Conservation (phyloP, 2,888 invertebrate genomes). For the Erebia palarica region DNA sequence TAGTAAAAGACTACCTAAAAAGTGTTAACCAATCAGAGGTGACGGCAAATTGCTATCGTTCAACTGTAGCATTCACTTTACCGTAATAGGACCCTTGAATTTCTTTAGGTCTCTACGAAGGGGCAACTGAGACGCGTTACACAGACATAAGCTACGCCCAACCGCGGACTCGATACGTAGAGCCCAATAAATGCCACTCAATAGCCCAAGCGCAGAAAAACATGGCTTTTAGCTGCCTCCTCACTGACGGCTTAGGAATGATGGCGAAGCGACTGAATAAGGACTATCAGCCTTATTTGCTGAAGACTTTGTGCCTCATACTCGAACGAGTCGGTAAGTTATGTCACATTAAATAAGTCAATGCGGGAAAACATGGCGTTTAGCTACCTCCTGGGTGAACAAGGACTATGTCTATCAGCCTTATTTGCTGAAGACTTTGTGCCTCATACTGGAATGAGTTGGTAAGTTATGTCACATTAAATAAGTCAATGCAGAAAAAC, state of each 20-base stretch:
- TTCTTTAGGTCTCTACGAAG: slow-evolving; percentile 67
- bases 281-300: slow-evolving; percentile 82
- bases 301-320: slow-evolving; percentile 86
- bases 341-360: slow-evolving; percentile 32
- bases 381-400: slow-evolving; percentile 84
- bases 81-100: background rate
- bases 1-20: too few species aligned
- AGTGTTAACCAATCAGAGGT: too few species aligned
- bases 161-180: slow-evolving; percentile 32
- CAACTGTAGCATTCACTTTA: too few species aligned
- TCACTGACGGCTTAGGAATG: slow-evolving; percentile 87
- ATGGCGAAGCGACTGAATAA: slow-evolving; percentile 79
- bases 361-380: slow-evolving; percentile 84
- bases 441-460: slow-evolving; percentile 67
- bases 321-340: slow-evolving; percentile 17
- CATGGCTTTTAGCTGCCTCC: slow-evolving; percentile 85
- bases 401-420: slow-evolving; percentile 80
- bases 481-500: slow-evolving; percentile 74
- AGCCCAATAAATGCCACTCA: slow-evolving; percentile 47
- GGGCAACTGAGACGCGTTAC: slow-evolving; percentile 66
- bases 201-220: slow-evolving; percentile 82
- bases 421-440: slow-evolving; percentile 85
- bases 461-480: slow-evolving; percentile 36
- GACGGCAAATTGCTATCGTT: too few species aligned
- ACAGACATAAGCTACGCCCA: slow-evolving; percentile 64